Conservation (phyloP, 2,797 vertebrate genomes). For the Babyrousa celebensis region DNA sequence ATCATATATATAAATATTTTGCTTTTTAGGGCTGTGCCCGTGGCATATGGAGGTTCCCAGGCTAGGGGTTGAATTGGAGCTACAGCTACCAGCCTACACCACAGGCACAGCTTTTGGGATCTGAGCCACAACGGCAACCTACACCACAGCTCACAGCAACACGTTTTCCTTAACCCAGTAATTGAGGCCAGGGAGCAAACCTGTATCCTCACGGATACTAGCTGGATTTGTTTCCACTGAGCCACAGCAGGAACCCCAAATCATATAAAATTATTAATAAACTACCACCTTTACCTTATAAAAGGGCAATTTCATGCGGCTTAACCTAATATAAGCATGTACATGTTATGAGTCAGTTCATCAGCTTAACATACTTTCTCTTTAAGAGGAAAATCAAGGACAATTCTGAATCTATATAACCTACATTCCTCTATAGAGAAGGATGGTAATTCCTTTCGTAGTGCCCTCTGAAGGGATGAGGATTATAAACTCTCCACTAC, state of each 20-base stretch:
- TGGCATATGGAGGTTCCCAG: no score
- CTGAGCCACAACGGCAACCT: no score
- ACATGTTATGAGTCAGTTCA: not conserved
- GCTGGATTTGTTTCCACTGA: no score
- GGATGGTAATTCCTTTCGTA: not conserved
- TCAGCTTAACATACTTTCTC: not conserved
- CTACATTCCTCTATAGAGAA: not conserved
- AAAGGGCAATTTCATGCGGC: not conserved
- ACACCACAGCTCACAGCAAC: no score
- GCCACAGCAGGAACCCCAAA: not conserved
- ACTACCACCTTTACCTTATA: not conserved
- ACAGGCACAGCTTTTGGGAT: no score
- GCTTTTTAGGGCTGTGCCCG: no score
- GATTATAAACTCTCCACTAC: not conserved
- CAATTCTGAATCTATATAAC: slow-evolving; percentile 33
- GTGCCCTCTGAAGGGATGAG: not conserved
- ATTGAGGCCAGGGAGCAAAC: no score
- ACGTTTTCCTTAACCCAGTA: no score
- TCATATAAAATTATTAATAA: not conserved
- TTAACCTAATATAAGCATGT: not conserved
- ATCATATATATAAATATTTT: not conserved
- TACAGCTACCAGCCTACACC: no score
- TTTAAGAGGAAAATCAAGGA: not conserved
- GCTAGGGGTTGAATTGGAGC: no score
- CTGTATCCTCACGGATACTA: no score